A percentile compares a stretch with the other conserved stretches of the same genome.
phyloP scores from a whole-genome alignment of 1,140 invertebrate species.

The Batillaria attramentaria region DNA sequence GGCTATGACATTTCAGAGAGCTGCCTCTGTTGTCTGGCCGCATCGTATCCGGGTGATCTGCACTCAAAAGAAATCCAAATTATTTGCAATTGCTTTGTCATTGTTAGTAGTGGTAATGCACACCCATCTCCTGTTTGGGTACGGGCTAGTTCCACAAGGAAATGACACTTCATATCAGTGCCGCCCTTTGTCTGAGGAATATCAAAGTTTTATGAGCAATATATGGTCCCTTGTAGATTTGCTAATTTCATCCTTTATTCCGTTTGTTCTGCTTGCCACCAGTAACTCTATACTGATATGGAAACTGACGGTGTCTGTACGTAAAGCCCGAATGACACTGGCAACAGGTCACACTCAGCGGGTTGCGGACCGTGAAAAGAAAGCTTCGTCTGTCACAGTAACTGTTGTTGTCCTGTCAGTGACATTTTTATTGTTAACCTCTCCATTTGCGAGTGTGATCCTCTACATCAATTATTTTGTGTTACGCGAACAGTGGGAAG shows the following conservation, averaged over 20 bases:
- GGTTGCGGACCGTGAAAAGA: background rate
- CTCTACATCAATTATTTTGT: background rate
- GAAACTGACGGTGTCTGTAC: background rate
- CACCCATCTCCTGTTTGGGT: background rate
- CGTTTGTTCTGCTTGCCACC: background rate
- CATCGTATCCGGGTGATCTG: background rate
- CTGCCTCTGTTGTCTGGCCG: background rate
- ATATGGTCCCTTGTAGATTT: slow-evolving; percentile 46
- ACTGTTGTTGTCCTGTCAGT: slow-evolving; percentile 43
- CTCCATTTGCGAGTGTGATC: slow-evolving; percentile 28
- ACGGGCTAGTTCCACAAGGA: too few relatives aligned
- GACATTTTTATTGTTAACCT: slow-evolving; percentile 42
- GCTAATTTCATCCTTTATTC: slow-evolving; percentile 19
- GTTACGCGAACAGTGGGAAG: background rate
- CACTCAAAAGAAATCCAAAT: background rate
- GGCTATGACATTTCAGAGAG: background rate
- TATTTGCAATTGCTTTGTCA: background rate
- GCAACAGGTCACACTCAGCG: too few relatives aligned
- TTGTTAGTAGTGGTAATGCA: background rate
- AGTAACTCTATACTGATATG: slow-evolving; percentile 3
- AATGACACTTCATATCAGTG: too few relatives aligned
- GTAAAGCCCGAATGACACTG: background rate
- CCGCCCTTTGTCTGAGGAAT: too few relatives aligned
- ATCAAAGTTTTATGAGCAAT: slow-evolving; percentile 30
- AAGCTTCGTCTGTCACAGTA: slow-evolving; percentile 34